Evolutionary conservation across 2,797 vertebrate species (phyloP).

Genomic region (Hemitrygon akajei): DNA sequence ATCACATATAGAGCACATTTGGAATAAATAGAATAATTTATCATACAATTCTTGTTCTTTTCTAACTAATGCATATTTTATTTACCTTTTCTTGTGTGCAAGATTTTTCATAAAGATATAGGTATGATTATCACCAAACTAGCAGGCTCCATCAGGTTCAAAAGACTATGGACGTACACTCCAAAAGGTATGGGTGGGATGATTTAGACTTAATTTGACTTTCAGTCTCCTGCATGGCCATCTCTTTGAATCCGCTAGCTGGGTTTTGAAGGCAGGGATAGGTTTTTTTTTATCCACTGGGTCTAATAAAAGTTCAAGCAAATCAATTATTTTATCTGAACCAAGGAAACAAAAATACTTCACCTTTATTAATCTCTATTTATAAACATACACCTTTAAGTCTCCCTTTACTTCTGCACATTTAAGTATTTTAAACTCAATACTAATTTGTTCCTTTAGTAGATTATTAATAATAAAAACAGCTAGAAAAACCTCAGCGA

Average conservation of each 20-base stretch:
- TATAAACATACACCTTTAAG: background rate
- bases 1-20: background rate
- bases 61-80: background rate
- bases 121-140: too few relatives aligned
- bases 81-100: background rate
- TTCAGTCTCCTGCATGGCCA: background rate
- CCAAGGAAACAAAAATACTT: background rate
- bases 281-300: background rate
- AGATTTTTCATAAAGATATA: background rate
- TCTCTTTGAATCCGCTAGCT: background rate
- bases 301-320: background rate
- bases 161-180: too few relatives aligned
- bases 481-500: background rate
- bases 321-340: background rate
- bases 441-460: background rate
- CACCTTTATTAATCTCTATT: background rate
- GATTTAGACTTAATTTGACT: background rate
- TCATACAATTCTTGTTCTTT: constrained; percentile 4
- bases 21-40: constrained; percentile 12
- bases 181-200: background rate
- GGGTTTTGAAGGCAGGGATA: background rate
- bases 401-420: background rate
- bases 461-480: constrained; percentile 10
- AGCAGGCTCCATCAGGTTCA: too few relatives aligned
- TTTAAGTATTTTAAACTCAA: background rate